Conservation (phyloP, 2,113 vertebrate species). For the Colaptes auratus region DNA sequence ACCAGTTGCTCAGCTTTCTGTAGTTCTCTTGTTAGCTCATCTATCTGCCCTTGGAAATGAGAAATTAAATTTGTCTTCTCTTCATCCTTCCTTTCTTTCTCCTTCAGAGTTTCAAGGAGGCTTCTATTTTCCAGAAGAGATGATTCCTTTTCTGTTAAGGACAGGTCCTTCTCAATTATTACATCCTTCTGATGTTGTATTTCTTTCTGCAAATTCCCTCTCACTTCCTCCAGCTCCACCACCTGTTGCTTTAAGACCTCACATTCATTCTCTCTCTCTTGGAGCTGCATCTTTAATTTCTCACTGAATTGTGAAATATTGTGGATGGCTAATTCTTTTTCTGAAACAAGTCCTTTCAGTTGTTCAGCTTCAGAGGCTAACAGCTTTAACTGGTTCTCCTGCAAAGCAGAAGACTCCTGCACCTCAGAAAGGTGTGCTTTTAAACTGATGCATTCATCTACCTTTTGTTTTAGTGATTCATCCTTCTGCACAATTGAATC, state of each 20-base stretch:
- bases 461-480: constrained; percentile 71
- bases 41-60: constrained; percentile 67
- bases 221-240: constrained; percentile 69
- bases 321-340: constrained; percentile 73
- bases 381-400: constrained; percentile 68
- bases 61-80: constrained; percentile 69
- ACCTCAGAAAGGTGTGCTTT: constrained; percentile 71
- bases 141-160: constrained; percentile 67
- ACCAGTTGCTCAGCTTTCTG: constrained; percentile 47
- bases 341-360: constrained; percentile 69
- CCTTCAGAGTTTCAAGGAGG: constrained; percentile 69
- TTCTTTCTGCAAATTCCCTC: constrained; percentile 61
- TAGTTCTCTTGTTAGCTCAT: constrained; percentile 49
- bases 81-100: constrained; percentile 66
- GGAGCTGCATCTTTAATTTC: constrained; percentile 66
- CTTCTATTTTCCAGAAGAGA: constrained; percentile 62
- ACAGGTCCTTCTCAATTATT: constrained; percentile 56
- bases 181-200: constrained; percentile 69
- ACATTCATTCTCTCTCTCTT: constrained; percentile 77
- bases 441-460: constrained; percentile 64
- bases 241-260: constrained; percentile 74
- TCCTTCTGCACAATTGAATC: constrained; percentile 71
- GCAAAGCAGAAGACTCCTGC: constrained; percentile 50
- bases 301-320: constrained; percentile 52
- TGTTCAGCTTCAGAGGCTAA: constrained; percentile 69